phyloP scores from a whole-genome alignment of 2,113 vertebrate species.

The Bambusicola thoracicus region DNA sequence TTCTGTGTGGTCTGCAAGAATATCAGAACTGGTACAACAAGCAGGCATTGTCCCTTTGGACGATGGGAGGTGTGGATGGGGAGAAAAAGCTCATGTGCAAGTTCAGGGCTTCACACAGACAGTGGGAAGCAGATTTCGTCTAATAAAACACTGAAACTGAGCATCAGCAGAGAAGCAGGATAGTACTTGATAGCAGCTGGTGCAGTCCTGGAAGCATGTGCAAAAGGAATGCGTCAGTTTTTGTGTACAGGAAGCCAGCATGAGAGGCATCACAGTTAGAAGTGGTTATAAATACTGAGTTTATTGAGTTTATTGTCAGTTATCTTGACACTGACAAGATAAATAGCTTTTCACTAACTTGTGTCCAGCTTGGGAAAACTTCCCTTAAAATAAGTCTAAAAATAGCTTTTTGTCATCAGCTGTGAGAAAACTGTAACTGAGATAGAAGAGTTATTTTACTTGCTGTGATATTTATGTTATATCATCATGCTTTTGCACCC shows the following conservation, averaged over 20 bases:
- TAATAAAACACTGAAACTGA: not conserved
- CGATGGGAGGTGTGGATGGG: not conserved
- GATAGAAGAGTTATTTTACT: not conserved
- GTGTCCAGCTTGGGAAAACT: not conserved
- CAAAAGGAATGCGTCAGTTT: not conserved
- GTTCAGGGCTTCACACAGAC: not conserved
- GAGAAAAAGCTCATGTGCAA: not conserved
- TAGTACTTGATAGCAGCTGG: not conserved
- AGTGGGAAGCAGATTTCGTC: not conserved
- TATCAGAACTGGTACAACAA: not conserved
- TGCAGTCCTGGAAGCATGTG: not conserved
- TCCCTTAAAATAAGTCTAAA: not conserved
- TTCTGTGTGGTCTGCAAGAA: slow-evolving; percentile 24
- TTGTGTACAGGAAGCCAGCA: not conserved
- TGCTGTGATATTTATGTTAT: not conserved
- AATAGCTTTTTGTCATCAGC: not conserved
- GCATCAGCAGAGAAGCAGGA: not conserved
- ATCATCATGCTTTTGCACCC: not conserved
- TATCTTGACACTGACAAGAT: not conserved
- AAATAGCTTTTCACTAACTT: not conserved
- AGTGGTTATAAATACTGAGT: not conserved
- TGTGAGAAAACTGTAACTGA: not conserved
- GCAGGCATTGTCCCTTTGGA: not conserved
- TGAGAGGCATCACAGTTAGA: not conserved
- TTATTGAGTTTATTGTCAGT: not conserved